Percentiles rank a stretch among this genome's conserved stretches.
These are phyloP conservation scores for Scotopteryx bipunctaria DNA, from an alignment of 2,888 invertebrate species.

Conservation along the genomic window DNA sequence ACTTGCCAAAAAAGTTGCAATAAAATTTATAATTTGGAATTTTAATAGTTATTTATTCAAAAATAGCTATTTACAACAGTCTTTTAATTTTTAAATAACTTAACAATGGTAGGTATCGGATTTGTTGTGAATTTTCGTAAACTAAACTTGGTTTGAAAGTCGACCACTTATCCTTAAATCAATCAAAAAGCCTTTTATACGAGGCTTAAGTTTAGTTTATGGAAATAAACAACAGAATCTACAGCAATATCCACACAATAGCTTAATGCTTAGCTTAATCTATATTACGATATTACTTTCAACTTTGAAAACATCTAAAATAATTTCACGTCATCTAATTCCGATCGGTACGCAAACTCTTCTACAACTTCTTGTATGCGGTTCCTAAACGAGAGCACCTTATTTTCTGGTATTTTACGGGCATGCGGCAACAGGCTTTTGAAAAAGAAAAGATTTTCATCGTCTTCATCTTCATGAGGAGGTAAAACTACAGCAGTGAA, in stretches of 20 bases:
- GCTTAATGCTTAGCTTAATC: neutral
- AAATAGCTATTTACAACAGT: neutral
- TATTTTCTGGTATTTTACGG: conserved; percentile 28
- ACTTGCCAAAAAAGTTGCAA: neutral
- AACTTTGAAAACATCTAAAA: conserved; percentile 1
- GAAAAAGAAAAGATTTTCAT: conserved; percentile 29
- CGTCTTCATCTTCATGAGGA: conserved; percentile 20
- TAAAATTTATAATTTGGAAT: neutral
- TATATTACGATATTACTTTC: neutral
- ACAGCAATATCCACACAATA: neutral
- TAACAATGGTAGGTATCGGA: too few relatives aligned
- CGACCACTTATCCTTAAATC: too few relatives aligned
- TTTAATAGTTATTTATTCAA: neutral
- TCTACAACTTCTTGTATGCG: conserved; percentile 26
- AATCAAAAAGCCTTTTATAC: too few relatives aligned
- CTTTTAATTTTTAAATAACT: neutral
- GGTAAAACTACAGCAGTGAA: neutral
- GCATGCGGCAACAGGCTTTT: conserved; percentile 33
- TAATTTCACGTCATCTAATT: conserved; percentile 17
- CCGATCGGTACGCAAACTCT: conserved; percentile 25
- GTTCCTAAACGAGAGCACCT: conserved; percentile 27
- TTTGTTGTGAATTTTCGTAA: too few relatives aligned
- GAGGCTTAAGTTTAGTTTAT: too few relatives aligned
- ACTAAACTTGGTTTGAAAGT: too few relatives aligned
- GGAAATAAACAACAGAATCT: too few relatives aligned